Conservation (phyloP, 2,888 invertebrate species). For the Nymphalis polychloros region DNA sequence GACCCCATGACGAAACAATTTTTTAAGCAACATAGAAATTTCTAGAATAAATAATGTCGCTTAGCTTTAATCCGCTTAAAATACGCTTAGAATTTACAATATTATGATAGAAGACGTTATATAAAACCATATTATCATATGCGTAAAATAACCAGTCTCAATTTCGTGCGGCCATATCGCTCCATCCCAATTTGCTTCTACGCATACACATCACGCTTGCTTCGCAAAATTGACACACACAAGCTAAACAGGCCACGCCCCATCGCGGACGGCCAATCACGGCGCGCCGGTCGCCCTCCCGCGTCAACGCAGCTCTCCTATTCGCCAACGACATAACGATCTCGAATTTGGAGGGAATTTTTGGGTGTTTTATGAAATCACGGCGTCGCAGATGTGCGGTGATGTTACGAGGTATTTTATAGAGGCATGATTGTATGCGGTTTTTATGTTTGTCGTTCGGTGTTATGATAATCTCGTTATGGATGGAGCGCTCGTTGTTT, state of each 20-base stretch:
- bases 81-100: neutral
- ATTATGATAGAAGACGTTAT: neutral
- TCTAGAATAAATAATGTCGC: neutral
- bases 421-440: slow-evolving; percentile 59
- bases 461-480: slow-evolving; percentile 77
- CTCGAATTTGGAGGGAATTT: slow-evolving; percentile 66
- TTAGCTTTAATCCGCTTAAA: neutral
- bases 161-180: slow-evolving; percentile 37
- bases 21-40: neutral
- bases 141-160: slow-evolving; percentile 33
- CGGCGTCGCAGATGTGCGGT: slow-evolving; percentile 50
- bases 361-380: slow-evolving; percentile 72
- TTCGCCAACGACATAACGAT: slow-evolving; percentile 51
- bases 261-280: slow-evolving; percentile 64
- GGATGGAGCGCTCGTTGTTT: slow-evolving; percentile 62
- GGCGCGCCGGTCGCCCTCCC: slow-evolving; percentile 63
- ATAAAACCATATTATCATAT: slow-evolving; percentile 31
- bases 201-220: slow-evolving; percentile 46
- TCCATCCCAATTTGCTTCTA: slow-evolving; percentile 41
- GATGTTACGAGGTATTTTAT: slow-evolving; percentile 64
- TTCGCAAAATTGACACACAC: slow-evolving; percentile 49
- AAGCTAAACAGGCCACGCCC: slow-evolving; percentile 54
- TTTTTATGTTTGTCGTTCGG: slow-evolving; percentile 64
- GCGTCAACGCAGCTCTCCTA: slow-evolving; percentile 54
- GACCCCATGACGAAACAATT: neutral